Percentiles rank a stretch among this genome's conserved stretches.
Evolutionary conservation across 1,140 invertebrate genomes (phyloP).

Genomic region (Drosophila santomea): DNA sequence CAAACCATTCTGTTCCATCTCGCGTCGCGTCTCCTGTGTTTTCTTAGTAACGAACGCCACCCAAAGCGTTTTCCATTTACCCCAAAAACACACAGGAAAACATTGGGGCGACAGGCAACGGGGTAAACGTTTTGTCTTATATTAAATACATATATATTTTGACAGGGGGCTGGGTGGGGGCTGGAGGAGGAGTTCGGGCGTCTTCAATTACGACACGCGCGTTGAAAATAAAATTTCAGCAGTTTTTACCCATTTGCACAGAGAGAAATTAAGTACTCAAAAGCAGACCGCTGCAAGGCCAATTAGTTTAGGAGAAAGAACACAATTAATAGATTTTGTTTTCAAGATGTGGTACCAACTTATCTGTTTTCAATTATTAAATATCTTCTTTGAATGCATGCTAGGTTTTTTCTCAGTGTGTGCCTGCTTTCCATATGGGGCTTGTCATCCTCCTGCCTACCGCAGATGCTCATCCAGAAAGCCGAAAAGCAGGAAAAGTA

Average conservation of each 20-base stretch:
- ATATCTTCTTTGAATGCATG: too few species aligned
- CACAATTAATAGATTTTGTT: too few species aligned
- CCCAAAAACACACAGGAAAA: constrained; percentile 22
- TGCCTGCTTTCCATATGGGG: constrained; percentile 66
- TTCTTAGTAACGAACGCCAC: constrained; percentile 81
- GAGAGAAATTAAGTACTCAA: background rate
- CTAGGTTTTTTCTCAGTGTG: constrained; percentile 14
- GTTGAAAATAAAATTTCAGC: constrained; percentile 82
- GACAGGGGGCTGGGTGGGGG: constrained; percentile 40
- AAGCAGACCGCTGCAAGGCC: too few species aligned
- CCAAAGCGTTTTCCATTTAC: constrained; percentile 84
- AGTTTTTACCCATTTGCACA: constrained; percentile 28
- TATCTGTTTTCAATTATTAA: too few species aligned
- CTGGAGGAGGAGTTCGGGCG: constrained; percentile 41
- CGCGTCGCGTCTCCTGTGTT: constrained; percentile 47
- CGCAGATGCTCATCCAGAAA: constrained; percentile 49
- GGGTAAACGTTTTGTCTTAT: constrained; percentile 72
- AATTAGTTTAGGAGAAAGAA: too few species aligned
- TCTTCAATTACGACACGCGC: constrained; percentile 80
- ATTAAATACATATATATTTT: constrained; percentile 66
- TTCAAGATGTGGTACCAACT: too few species aligned
- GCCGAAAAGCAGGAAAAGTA: background rate
- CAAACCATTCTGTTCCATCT: constrained; percentile 7
- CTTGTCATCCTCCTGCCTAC: constrained; percentile 65
- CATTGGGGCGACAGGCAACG: constrained; percentile 46